A percentile compares a stretch with the other conserved stretches of the same genome.
Conservation (phyloP, 2,888 invertebrate species). For the Microctonus brassicae region DNA sequence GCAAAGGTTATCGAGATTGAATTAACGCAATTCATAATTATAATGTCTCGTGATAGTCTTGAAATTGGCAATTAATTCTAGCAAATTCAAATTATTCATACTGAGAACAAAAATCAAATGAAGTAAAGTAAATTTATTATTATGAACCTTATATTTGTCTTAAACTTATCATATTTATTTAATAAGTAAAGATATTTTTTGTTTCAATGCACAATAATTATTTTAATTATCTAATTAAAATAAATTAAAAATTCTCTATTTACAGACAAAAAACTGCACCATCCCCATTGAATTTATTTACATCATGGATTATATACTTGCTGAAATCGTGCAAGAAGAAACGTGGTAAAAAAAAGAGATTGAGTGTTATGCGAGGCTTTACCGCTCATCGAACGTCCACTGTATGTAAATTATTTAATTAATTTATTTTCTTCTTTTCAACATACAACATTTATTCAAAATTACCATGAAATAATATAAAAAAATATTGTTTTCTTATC, state of each 20-base stretch:
- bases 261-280: conserved; percentile 77
- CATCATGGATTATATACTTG: conserved; percentile 72
- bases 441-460: no score
- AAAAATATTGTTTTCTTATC: not conserved
- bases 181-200: no score
- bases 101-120: no score
- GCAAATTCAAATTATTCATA: no score
- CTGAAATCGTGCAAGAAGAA: conserved; percentile 67
- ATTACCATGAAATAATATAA: not conserved
- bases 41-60: not conserved
- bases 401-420: not conserved
- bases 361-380: conserved; percentile 53
- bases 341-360: conserved; percentile 59
- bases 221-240: no score
- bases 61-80: no score
- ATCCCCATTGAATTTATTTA: conserved; percentile 79
- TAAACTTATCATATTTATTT: no score
- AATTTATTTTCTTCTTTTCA: not conserved
- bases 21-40: conserved; percentile 7
- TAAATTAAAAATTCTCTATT: no score
- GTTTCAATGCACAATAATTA: no score
- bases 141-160: no score
- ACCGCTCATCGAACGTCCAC: conserved; percentile 31
- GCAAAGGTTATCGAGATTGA: conserved; percentile 25
- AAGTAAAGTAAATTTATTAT: no score